Evolutionary conservation across 2,888 invertebrate species (phyloP).

Genomic region (Agrilus cyanescens): DNA sequence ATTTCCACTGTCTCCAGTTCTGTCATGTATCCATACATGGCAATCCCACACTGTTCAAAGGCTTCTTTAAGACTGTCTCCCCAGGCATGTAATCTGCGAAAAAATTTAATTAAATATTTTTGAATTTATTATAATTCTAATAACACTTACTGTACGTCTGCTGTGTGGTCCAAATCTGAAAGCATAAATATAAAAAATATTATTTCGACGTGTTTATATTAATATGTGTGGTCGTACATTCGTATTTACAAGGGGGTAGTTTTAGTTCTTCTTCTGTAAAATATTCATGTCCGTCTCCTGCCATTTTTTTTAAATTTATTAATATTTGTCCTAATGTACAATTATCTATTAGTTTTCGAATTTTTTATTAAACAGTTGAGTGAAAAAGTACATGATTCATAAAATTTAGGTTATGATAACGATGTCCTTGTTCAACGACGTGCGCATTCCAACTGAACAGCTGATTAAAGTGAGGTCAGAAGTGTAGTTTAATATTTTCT

Average conservation of each 20-base stretch:
- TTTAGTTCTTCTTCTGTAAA: slow-evolving; percentile 50
- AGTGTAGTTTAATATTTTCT: too few species aligned
- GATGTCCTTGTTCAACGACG: too few species aligned
- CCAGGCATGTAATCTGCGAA: slow-evolving; percentile 77
- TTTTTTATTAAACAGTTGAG: too few species aligned
- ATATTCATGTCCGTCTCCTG: slow-evolving; percentile 14
- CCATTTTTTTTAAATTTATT: not conserved
- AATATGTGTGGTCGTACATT: slow-evolving; percentile 50
- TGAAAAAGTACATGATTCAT: not conserved
- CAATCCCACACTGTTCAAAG: slow-evolving; percentile 88
- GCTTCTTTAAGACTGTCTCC: slow-evolving; percentile 77
- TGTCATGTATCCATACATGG: slow-evolving; percentile 98
- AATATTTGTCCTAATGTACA: too few species aligned
- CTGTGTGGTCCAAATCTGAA: slow-evolving; percentile 92
- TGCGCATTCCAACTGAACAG: too few species aligned
- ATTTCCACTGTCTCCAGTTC: slow-evolving; percentile 77
- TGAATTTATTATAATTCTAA: slow-evolving; percentile 30
- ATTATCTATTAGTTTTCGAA: too few species aligned
- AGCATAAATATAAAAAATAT: slow-evolving; percentile 18
- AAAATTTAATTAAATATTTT: slow-evolving; percentile 2
- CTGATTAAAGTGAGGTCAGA: too few species aligned
- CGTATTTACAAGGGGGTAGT: slow-evolving; percentile 61
- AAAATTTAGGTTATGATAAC: too few species aligned
- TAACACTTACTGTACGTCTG: slow-evolving; percentile 90
- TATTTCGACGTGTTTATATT: not conserved